Percentiles rank a stretch among this genome's conserved stretches.
Evolutionary conservation across 2,797 vertebrate genomes (phyloP).

Genomic region (Poeciliopsis paucimaculata): DNA sequence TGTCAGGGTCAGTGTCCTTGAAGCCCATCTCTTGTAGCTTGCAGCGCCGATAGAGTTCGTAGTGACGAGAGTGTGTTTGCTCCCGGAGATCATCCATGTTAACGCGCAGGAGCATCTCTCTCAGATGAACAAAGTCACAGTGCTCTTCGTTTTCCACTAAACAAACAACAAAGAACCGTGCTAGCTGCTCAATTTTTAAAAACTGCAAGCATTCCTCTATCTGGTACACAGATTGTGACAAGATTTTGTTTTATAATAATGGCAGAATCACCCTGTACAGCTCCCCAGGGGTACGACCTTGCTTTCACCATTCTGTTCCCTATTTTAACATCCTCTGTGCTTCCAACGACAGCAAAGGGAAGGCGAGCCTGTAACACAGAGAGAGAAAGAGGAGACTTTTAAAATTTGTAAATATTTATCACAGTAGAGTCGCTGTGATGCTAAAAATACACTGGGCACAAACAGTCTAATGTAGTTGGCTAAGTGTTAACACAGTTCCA

Average conservation of each 20-base stretch:
- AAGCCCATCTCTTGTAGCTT: conserved; percentile 98
- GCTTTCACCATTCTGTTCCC: conserved; percentile 96
- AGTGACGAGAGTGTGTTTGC: conserved; percentile 95
- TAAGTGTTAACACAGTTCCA: background rate
- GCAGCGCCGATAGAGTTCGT: conserved; percentile 95
- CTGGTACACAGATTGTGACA: conserved; percentile 8
- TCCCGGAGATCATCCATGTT: conserved; percentile 98
- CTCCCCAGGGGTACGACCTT: conserved; percentile 96
- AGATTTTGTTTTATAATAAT: conserved; percentile 23
- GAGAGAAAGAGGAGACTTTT: background rate
- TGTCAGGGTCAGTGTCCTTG: conserved; percentile 92
- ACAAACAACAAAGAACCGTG: conserved; percentile 14
- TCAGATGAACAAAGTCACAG: conserved; percentile 96
- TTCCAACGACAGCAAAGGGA: conserved; percentile 97
- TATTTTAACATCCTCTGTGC: conserved; percentile 92
- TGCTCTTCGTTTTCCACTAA: conserved; percentile 97
- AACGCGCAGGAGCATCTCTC: conserved; percentile 96
- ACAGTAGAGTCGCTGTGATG: background rate
- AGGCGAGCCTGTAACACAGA: conserved; percentile 85
- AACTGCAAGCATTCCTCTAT: background rate
- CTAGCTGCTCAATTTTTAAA: background rate
- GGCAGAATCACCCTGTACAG: conserved; percentile 91
- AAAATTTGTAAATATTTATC: background rate
- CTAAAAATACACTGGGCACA: background rate
- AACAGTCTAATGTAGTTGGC: background rate